These are phyloP conservation scores for Actinemys pallida DNA, from an alignment of 2,113 vertebrate species.

Conservation along the genomic window DNA sequence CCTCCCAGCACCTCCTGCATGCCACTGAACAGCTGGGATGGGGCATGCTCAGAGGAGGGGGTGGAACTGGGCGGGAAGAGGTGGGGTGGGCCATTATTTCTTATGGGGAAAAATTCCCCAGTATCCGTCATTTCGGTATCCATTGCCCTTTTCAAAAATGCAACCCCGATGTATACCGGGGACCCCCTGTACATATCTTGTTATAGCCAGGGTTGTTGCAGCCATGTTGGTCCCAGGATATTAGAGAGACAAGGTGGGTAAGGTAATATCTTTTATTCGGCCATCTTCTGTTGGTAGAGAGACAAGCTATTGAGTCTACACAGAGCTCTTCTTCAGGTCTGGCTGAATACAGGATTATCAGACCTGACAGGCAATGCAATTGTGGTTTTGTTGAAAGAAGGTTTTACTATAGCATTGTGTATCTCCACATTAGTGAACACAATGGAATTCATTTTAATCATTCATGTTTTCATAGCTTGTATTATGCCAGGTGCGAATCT, in stretches of 20 bases:
- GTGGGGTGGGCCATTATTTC: too few species aligned
- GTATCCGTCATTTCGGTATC: too few species aligned
- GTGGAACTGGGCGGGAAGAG: too few species aligned
- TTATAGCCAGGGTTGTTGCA: not conserved
- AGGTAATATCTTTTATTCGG: not conserved
- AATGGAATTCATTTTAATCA: not conserved
- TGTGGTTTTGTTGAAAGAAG: not conserved
- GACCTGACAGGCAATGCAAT: accelerated
- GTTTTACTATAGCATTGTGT: not conserved
- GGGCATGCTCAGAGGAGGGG: too few species aligned
- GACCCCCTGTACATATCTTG: not conserved
- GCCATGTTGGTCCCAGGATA: not conserved
- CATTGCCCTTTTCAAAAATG: too few species aligned
- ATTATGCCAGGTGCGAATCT: conserved; percentile 23
- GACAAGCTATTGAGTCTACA: not conserved
- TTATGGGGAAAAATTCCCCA: too few species aligned
- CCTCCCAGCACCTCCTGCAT: too few species aligned
- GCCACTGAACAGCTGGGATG: too few species aligned
- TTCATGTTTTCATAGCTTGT: not conserved
- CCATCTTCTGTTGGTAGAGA: not conserved
- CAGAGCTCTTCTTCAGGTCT: not conserved
- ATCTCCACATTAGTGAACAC: conserved; percentile 16
- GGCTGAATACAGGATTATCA: too few species aligned
- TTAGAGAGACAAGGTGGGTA: not conserved
- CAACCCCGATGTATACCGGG: too few species aligned